A percentile compares a stretch with the other conserved stretches of the same genome.
Evolutionary conservation across 2,888 invertebrate species (phyloP).

Genomic region (Xestoiulus laeticollis): DNA sequence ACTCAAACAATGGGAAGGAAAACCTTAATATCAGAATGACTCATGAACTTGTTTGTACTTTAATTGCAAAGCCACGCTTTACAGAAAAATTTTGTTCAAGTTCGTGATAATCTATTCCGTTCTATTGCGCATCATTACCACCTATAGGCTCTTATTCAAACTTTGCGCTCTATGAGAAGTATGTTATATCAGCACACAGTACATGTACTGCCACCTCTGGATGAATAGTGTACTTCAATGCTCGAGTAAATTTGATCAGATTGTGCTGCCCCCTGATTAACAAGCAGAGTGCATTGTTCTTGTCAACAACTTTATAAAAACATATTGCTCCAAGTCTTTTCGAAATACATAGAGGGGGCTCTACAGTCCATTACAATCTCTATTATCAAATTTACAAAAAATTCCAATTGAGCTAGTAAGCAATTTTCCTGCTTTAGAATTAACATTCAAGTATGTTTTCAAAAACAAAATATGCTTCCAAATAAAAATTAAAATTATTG

Average conservation of each 20-base stretch:
- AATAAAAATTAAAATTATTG: too few relatives aligned
- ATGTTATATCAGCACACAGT: not conserved
- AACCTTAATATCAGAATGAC: conserved; percentile 13
- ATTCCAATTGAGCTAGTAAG: too few relatives aligned
- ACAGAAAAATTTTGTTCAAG: not conserved
- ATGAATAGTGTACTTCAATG: not conserved
- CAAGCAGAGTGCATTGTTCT: not conserved
- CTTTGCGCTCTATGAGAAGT: not conserved
- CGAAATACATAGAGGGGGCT: too few relatives aligned
- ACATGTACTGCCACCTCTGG: conserved; percentile 4
- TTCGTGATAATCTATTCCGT: not conserved
- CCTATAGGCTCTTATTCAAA: not conserved
- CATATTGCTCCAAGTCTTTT: too few relatives aligned
- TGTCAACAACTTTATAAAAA: not conserved
- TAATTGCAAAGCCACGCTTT: not conserved
- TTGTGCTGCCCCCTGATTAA: not conserved
- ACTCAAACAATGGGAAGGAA: not conserved
- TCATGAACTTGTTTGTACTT: not conserved
- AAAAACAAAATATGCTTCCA: too few relatives aligned
- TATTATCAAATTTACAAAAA: not conserved
- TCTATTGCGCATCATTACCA: not conserved
- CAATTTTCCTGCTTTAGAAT: too few relatives aligned
- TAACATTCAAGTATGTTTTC: too few relatives aligned
- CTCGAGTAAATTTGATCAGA: not conserved
- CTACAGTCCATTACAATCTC: not conserved